A percentile compares a stretch with the other conserved stretches of the same genome.
Evolutionary conservation across 1,140 invertebrate genomes (phyloP).

Genomic region (Psix sp.): DNA sequence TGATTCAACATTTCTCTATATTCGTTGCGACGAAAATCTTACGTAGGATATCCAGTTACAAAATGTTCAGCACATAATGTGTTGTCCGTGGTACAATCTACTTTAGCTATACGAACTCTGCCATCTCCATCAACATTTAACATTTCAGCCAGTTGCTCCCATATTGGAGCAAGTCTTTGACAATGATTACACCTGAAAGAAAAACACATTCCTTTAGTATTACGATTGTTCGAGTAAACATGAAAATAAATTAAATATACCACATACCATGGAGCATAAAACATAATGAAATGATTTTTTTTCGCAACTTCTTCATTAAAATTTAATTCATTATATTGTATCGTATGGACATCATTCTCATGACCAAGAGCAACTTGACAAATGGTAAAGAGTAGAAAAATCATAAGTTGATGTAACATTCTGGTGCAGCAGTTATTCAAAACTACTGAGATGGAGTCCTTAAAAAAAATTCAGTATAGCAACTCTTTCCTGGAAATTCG

Average conservation of each 20-base stretch:
- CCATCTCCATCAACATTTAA: constrained; percentile 80
- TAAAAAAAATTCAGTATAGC: too few relatives aligned
- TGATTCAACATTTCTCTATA: too few relatives aligned
- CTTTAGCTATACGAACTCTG: constrained; percentile 83
- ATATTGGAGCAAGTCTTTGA: constrained; percentile 82
- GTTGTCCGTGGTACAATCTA: constrained; percentile 87
- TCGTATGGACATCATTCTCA: constrained; percentile 26
- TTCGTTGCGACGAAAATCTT: constrained; percentile 30
- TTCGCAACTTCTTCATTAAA: constrained; percentile 75
- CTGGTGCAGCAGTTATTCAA: too few relatives aligned
- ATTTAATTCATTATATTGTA: constrained; percentile 35
- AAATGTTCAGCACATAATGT: constrained; percentile 84
- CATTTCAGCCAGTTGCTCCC: constrained; percentile 84
- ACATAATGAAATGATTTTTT: constrained; percentile 86
- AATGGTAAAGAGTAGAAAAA: constrained; percentile 6
- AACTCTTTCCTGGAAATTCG: too few relatives aligned
- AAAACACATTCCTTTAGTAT: constrained; percentile 5
- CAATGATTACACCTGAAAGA: constrained; percentile 84
- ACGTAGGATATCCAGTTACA: constrained; percentile 85
- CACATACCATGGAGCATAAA: constrained; percentile 87
- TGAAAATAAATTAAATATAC: constrained; percentile 31
- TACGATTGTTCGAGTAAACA: too few relatives aligned
- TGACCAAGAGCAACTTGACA: constrained; percentile 26
- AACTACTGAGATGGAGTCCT: too few relatives aligned
- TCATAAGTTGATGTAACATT: too few relatives aligned